These are phyloP conservation scores for Cygnus buccinator DNA, from an alignment of 2,113 vertebrate genomes.

Conservation along the genomic window DNA sequence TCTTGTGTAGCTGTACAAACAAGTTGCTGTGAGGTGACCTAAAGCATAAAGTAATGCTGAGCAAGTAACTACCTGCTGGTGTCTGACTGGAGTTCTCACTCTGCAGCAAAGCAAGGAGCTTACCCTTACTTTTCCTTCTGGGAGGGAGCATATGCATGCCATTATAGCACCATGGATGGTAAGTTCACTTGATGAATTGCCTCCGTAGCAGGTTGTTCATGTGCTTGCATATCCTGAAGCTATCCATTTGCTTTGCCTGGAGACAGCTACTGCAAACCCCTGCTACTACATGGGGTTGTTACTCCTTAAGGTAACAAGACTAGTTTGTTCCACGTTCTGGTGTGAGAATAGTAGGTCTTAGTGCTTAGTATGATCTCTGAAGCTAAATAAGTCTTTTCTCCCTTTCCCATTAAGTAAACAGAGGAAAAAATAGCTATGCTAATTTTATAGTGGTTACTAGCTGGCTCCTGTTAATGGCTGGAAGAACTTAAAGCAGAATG, in stretches of 20 bases:
- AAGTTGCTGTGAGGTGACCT: background rate
- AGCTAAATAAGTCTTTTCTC: background rate
- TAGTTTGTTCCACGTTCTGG: background rate
- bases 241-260: background rate
- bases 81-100: background rate
- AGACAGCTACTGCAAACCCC: background rate
- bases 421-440: background rate
- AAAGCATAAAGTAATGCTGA: background rate
- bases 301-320: background rate
- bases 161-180: background rate
- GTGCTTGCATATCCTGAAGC: background rate
- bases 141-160: fast-evolving
- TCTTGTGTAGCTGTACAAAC: background rate
- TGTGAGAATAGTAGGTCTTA: background rate
- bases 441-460: background rate
- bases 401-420: background rate
- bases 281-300: fast-evolving
- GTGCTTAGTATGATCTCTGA: background rate
- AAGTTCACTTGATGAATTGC: background rate
- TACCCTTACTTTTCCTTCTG: background rate
- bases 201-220: background rate
- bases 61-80: background rate
- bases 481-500: background rate
- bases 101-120: background rate
- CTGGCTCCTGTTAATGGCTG: background rate